Base-by-base conservation (phyloP, 2,797 vertebrate genomes). In the Myotis findleyi region DNA sequence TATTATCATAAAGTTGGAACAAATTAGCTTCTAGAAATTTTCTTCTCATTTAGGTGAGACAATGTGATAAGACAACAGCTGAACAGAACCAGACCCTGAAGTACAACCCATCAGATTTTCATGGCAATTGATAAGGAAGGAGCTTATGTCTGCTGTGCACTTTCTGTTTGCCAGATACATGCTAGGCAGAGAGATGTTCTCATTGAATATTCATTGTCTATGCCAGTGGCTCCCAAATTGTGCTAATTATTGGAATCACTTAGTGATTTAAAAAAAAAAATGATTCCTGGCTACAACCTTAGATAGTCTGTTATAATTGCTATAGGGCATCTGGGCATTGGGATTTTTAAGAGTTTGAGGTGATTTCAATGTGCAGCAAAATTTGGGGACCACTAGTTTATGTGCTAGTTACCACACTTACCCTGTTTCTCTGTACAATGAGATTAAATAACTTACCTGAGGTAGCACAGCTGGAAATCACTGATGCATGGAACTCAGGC, bases 1-100 rank as follows among this genome's bases (percentile, higher is more conserved):
- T 51, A 53, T 89, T 62, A 62, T 77, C 77, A 81, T 87, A 83
- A 97, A 87, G 75, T 73, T 69, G 53, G n/a, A 87, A 76, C 18
- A 95, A 76, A 83, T 88, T 36, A 49, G 20, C 44, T 92, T 90
- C 81, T 47, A 75, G 41, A 85, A 57, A 69, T 41, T n/a, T 75
- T 71, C 17, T 64, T 83, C 49, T 87, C 13, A 18, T 93, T 89
- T 82, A 88, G 14, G 64, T 79, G 55, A 84, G 51, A 38, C 3
- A 55, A 33, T 85, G 71, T 94, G 81, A 41, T 85, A 94, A 81
- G 23, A 79, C 47, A 85, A 55, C 30, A 69, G 17, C 75, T 90
- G 66, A 86, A 51, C 18, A 89, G 73, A 94, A 80, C 27, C 21
- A 88, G 55, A 53, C 41, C 62, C 62, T 79, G 41, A 73, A 49